phyloP scores from a whole-genome alignment of 2,797 vertebrate species.

The Sus cebifrons region DNA sequence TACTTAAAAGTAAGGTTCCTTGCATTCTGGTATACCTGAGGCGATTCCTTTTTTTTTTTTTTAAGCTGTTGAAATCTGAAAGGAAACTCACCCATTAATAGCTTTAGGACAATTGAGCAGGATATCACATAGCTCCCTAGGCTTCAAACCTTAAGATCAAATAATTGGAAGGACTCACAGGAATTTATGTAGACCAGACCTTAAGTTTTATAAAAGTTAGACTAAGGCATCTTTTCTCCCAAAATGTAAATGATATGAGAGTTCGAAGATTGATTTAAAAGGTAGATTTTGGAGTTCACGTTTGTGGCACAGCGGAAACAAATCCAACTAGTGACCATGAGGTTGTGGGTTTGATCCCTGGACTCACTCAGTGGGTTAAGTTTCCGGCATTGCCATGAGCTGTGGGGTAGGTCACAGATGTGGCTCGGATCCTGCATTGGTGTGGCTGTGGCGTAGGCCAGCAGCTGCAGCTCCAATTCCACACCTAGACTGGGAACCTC shows the following conservation, averaged over 20 bases:
- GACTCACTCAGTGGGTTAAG: no score
- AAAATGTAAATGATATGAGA: neutral
- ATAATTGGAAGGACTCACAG: neutral
- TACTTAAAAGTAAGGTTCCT: neutral
- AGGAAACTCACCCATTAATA: conserved; percentile 48
- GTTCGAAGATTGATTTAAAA: neutral
- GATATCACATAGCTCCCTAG: neutral
- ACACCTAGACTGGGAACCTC: no score
- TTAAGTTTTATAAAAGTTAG: neutral
- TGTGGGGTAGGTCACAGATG: no score
- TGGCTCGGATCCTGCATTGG: no score
- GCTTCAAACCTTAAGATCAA: neutral
- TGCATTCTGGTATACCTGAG: neutral
- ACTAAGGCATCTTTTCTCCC: neutral
- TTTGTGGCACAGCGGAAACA: no score
- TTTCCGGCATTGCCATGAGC: no score
- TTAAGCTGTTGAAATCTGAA: neutral
- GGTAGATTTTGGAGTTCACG: neutral
- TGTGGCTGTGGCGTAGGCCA: no score
- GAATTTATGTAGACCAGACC: neutral
- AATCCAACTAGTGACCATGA: no score
- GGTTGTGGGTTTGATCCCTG: no score
- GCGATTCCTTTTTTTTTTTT: neutral
- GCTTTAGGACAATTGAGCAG: neutral
- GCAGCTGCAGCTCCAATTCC: no score